A percentile compares a stretch with the other conserved stretches of the same genome.
These are phyloP conservation scores for Heliconius nattereri DNA, from an alignment of 1,140 invertebrate genomes.

Conservation along the genomic window DNA sequence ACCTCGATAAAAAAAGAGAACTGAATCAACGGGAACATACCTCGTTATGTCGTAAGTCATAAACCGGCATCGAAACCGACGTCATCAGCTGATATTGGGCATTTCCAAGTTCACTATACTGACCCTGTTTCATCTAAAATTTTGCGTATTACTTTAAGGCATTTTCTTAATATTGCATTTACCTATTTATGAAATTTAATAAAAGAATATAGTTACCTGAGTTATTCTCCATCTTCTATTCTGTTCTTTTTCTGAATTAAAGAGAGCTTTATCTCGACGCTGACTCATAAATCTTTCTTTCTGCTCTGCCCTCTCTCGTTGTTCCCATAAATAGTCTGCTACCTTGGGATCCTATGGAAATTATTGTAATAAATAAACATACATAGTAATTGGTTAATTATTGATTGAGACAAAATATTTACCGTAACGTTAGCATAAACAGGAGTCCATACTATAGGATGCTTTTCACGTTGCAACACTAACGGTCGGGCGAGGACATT, in stretches of 20 bases:
- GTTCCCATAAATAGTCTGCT: conserved; percentile 94
- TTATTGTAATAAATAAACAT: too few species aligned
- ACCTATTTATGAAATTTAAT: background rate
- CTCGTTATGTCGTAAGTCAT: conserved; percentile 89
- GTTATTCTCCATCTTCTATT: conserved; percentile 79
- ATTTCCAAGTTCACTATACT: conserved; percentile 81
- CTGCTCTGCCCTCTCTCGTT: conserved; percentile 89
- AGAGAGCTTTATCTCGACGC: conserved; percentile 80
- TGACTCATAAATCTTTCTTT: conserved; percentile 86
- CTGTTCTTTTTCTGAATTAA: conserved; percentile 82
- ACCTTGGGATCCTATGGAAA: conserved; percentile 89
- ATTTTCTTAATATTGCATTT: background rate
- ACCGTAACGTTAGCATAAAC: conserved; percentile 95
- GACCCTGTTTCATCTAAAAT: conserved; percentile 83
- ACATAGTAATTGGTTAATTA: too few species aligned
- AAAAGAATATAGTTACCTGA: conserved; percentile 49
- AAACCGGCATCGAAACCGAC: conserved; percentile 95
- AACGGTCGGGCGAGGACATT: conserved; percentile 94
- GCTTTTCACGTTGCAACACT: conserved; percentile 88
- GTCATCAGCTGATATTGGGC: conserved; percentile 90
- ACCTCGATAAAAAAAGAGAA: conserved; percentile 13
- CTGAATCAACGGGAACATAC: conserved; percentile 81
- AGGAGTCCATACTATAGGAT: conserved; percentile 94
- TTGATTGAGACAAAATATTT: conserved; percentile 42
- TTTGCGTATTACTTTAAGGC: background rate